These are phyloP conservation scores for Pelecanoides urinatrix DNA, from an alignment of 2,113 vertebrate genomes.

Conservation along the genomic window DNA sequence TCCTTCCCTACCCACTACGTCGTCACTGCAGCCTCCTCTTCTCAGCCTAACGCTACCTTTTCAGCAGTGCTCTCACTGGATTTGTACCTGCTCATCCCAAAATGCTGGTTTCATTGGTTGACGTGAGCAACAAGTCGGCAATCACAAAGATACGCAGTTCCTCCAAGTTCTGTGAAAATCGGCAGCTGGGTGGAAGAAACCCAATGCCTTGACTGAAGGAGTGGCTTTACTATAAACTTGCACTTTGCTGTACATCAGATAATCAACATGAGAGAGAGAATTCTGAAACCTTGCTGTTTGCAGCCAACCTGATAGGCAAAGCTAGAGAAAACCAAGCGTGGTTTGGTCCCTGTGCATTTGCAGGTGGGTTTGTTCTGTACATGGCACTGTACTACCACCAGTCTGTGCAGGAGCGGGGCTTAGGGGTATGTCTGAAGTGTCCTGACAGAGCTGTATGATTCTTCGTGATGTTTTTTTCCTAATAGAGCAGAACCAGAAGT, in stretches of 20 bases:
- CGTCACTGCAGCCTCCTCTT: background rate
- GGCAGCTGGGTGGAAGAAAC: background rate
- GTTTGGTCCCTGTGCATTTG: background rate
- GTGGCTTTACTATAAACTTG: background rate
- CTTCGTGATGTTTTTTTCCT: background rate
- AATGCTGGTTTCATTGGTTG: background rate
- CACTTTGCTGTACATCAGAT: background rate
- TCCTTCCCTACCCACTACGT: background rate
- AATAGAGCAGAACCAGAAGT: background rate
- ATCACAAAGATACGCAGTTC: fast-evolving
- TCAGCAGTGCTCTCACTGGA: background rate
- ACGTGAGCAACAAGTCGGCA: background rate
- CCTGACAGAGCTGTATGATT: background rate
- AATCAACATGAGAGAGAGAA: background rate
- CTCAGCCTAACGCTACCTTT: background rate
- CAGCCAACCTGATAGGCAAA: background rate
- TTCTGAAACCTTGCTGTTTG: background rate
- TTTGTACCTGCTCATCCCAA: background rate
- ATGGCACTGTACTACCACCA: fast-evolving
- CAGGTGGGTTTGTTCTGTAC: fast-evolving
- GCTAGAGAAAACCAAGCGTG: background rate
- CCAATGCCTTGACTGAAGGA: background rate
- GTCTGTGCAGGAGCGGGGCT: background rate
- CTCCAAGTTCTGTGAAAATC: background rate
- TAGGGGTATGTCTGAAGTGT: background rate